Evolutionary conservation across 2,888 invertebrate species (phyloP).

Genomic region (Diplazon laetatorius): DNA sequence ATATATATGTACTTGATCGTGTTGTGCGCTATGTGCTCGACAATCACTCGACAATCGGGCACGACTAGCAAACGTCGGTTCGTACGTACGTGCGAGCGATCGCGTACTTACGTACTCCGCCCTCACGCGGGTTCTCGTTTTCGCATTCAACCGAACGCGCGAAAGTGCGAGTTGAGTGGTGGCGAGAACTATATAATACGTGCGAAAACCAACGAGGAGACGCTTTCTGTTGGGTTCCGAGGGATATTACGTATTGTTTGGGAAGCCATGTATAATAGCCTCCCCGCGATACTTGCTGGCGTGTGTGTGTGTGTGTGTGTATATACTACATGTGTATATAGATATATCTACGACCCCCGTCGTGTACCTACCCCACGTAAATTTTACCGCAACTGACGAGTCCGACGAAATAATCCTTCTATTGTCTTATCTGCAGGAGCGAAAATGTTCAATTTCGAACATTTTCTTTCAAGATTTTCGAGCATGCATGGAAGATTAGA

Average conservation of each 20-base stretch:
- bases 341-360: background rate
- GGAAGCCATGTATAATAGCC: background rate
- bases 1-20: constrained; percentile 53
- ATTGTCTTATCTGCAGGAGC: background rate
- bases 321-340: too few species aligned
- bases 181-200: constrained; percentile 50
- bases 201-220: constrained; percentile 49
- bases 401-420: too few species aligned
- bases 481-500: too few species aligned
- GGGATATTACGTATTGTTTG: constrained; percentile 51
- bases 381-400: too few species aligned
- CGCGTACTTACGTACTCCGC: constrained; percentile 17
- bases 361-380: background rate
- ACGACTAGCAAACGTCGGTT: constrained; percentile 40
- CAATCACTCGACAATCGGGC: constrained; percentile 64
- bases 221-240: constrained; percentile 28
- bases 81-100: constrained; percentile 47
- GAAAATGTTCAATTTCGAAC: too few species aligned
- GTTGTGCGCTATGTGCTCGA: constrained; percentile 50
- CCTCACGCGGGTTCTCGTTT: constrained; percentile 10
- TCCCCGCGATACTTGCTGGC: background rate
- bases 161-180: constrained; percentile 62
- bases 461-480: too few species aligned
- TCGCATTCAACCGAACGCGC: constrained; percentile 46
- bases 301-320: background rate